These are phyloP conservation scores for Pelusios castaneus DNA, from an alignment of 2,113 vertebrate species.

Conservation along the genomic window DNA sequence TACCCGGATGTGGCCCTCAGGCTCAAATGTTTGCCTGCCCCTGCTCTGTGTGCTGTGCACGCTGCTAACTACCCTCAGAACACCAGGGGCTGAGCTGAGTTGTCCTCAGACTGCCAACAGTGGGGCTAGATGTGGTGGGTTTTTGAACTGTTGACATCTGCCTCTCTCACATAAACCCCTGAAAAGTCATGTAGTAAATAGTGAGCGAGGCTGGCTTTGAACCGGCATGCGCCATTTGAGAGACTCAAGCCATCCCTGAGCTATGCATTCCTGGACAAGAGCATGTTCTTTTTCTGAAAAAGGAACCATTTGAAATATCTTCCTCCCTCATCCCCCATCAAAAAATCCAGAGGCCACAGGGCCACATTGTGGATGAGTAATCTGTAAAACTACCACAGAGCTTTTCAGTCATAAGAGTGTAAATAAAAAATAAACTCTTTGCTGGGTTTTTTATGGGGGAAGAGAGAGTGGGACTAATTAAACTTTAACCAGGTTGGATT, in stretches of 20 bases:
- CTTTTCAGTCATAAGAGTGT: neutral
- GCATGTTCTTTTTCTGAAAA: neutral
- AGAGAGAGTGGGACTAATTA: neutral
- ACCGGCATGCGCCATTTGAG: neutral
- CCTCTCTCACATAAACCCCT: neutral
- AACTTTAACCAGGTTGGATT: neutral
- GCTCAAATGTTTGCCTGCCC: too few species aligned
- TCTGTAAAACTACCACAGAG: neutral
- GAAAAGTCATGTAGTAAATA: neutral
- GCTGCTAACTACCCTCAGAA: neutral
- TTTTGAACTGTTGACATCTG: neutral
- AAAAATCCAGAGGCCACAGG: neutral
- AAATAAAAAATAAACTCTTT: neutral
- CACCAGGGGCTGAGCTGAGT: too few species aligned
- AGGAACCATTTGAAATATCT: neutral
- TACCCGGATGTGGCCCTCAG: too few species aligned
- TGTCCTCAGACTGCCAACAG: neutral
- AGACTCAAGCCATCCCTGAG: neutral
- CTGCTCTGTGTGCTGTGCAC: neutral
- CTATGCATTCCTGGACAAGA: neutral
- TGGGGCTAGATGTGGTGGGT: neutral
- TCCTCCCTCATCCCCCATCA: neutral
- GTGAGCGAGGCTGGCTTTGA: neutral
- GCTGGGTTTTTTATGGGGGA: neutral
- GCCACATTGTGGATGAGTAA: neutral